Evolutionary conservation across 2,797 vertebrate species (phyloP).

Genomic region (Brachyrhaphis roseni): DNA sequence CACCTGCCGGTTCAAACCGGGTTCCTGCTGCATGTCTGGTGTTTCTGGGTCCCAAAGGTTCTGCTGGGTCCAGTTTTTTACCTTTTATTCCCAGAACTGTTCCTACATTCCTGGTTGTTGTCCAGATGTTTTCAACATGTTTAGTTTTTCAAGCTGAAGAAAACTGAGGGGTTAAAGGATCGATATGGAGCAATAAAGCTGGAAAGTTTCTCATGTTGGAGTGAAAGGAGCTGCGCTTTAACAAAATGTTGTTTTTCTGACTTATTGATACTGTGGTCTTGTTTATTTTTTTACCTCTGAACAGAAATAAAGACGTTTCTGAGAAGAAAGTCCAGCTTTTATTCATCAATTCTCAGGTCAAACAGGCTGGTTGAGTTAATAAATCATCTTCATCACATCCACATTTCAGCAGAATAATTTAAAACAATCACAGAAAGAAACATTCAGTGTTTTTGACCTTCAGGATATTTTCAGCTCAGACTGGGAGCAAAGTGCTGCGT

Average conservation of each 20-base stretch:
- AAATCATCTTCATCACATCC: neutral
- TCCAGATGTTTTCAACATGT: neutral
- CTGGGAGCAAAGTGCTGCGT: neutral
- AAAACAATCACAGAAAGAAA: neutral
- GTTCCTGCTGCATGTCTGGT: neutral
- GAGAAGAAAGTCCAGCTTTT: slow-evolving; percentile 44
- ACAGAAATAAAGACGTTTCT: slow-evolving; percentile 58
- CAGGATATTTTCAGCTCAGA: slow-evolving; percentile 34
- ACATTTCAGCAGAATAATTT: neutral
- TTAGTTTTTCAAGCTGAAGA: neutral
- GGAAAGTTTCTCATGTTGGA: neutral
- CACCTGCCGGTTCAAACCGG: neutral
- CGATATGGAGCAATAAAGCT: neutral
- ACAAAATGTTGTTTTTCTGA: neutral
- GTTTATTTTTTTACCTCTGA: neutral
- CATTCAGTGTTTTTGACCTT: slow-evolving; percentile 8
- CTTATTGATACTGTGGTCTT: neutral
- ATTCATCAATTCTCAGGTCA: slow-evolving; percentile 43
- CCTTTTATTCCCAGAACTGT: neutral
- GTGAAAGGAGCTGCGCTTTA: neutral
- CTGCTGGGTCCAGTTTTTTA: neutral
- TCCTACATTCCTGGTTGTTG: neutral
- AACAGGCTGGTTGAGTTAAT: slow-evolving; percentile 14
- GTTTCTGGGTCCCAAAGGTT: neutral
- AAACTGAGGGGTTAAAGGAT: neutral